Evolutionary conservation across 2,797 vertebrate species (phyloP), one percentile per base, ranked within the genome.

Genomic region (Malurus leucopterus): DNA sequence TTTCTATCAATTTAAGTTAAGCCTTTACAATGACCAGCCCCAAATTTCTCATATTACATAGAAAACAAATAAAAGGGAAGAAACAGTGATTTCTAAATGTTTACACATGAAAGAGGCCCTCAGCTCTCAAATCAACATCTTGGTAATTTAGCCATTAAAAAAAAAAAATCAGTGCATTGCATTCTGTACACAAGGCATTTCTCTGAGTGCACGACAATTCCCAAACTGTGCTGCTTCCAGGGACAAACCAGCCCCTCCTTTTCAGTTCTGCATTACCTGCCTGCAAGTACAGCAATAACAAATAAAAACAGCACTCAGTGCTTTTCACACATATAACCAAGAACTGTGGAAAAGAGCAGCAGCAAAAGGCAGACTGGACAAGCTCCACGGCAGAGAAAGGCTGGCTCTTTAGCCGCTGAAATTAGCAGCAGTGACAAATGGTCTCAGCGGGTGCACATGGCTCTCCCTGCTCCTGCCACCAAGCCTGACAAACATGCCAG

Each of bases 1-100:
- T 4, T 92, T 92, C 83, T 85, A 86, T 90, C 86, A 80, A 29
- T 70, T 61, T 86, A 61, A 86, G 69, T 69, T 36, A 85, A 72
- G 26, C 34, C 23, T 23, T 90, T 46, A 59, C 21, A 65, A 36
- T 7, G 32, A 78, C 71, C 64, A 76, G 67, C 15, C 23, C 6
- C 19, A 59, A 87, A 75, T 86, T 83, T 92, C 75, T 90, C 46
- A 9, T 30, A 34, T 69, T 43, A 80, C 16, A 3, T 59, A 44
- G 61, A 54, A 82, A 82, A 50, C 15, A 86, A 89, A 83, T 29
- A 77, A 72, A 70, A 78, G 11, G 4, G 30, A 76, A 74, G 27
- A 81, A 89, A 26, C 36, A 49, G 44, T 6, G 2, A 40, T 81
- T 91, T 78, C n/a, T 49, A 77, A 77, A 77, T 63, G 32, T 64